phyloP scores from a whole-genome alignment of 2,888 invertebrate genomes.

The Hyles lineata region DNA sequence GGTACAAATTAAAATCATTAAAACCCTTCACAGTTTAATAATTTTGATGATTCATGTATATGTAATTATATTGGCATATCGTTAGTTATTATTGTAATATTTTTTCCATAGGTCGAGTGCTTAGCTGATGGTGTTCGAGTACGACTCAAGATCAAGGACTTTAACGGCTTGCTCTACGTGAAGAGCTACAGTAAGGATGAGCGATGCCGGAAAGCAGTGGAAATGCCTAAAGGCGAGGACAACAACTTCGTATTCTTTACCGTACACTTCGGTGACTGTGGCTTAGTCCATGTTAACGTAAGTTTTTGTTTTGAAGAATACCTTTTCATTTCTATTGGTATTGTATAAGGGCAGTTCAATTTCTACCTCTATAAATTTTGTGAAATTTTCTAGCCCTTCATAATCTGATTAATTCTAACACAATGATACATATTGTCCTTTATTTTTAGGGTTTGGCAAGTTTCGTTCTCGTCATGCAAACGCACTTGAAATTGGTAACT shows the following conservation, averaged over 20 bases:
- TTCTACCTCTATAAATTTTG: too few species aligned
- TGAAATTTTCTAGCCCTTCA: too few species aligned
- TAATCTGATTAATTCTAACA: background rate
- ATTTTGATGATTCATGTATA: background rate
- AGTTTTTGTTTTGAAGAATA: conserved; percentile 58
- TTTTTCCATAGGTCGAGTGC: conserved; percentile 88
- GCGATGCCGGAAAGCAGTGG: conserved; percentile 92
- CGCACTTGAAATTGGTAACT: conserved; percentile 97
- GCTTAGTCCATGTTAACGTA: conserved; percentile 95
- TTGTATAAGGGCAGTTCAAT: background rate
- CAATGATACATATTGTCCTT: conserved; percentile 31
- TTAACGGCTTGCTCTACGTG: conserved; percentile 96
- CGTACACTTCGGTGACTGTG: conserved; percentile 96
- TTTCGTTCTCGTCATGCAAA: conserved; percentile 97
- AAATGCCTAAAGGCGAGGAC: conserved; percentile 88
- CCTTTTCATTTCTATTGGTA: background rate
- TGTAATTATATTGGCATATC: background rate
- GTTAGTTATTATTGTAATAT: background rate
- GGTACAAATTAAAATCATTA: conserved; percentile 43
- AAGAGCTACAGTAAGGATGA: conserved; percentile 98
- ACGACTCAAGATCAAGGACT: conserved; percentile 91
- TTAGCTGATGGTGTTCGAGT: conserved; percentile 96
- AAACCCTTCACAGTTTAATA: too few species aligned
- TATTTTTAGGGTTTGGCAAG: conserved; percentile 92
- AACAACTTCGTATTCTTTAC: conserved; percentile 90